These are phyloP conservation scores for Tricholaema leucomelas DNA, from an alignment of 2,113 vertebrate genomes.

Conservation along the genomic window DNA sequence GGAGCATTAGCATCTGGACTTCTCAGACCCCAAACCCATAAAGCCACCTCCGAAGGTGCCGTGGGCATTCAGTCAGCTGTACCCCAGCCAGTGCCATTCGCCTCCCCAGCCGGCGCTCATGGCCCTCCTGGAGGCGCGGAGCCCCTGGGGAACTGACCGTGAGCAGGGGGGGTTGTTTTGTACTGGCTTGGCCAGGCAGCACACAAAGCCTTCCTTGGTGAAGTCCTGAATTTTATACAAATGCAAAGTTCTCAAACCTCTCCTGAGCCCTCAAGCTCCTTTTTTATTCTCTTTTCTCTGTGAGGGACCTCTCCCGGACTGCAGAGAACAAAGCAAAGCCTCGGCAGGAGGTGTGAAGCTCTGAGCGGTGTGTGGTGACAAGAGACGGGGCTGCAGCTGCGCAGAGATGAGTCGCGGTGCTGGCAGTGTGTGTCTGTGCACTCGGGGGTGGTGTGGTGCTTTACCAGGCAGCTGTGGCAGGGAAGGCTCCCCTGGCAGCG, in stretches of 20 bases:
- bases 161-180: conserved; percentile 72
- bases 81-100: conserved; percentile 32
- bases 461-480: conserved; percentile 43
- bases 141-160: conserved; percentile 44
- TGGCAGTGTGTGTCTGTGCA: conserved; percentile 20
- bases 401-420: conserved; percentile 22
- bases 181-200: conserved; percentile 70
- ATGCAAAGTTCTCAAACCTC: neutral
- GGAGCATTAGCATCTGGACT: conserved; percentile 96
- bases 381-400: conserved; percentile 25
- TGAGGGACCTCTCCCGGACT: conserved; percentile 9
- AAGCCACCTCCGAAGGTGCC: conserved; percentile 31
- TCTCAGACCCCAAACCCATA: conserved; percentile 79
- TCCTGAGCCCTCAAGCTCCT: conserved; percentile 15
- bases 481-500: conserved; percentile 9
- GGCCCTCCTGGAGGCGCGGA: conserved; percentile 5
- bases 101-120: neutral
- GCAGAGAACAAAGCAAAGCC: neutral
- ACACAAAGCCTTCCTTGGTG: conserved; percentile 65
- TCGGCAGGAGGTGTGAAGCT: conserved; percentile 6
- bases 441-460: conserved; percentile 35
- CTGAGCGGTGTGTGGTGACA: conserved; percentile 27
- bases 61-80: neutral
- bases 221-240: conserved; percentile 71
- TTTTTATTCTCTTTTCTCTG: conserved; percentile 58